phyloP scores from a whole-genome alignment of 2,888 invertebrate species.

The Parnassius mnemosyne region DNA sequence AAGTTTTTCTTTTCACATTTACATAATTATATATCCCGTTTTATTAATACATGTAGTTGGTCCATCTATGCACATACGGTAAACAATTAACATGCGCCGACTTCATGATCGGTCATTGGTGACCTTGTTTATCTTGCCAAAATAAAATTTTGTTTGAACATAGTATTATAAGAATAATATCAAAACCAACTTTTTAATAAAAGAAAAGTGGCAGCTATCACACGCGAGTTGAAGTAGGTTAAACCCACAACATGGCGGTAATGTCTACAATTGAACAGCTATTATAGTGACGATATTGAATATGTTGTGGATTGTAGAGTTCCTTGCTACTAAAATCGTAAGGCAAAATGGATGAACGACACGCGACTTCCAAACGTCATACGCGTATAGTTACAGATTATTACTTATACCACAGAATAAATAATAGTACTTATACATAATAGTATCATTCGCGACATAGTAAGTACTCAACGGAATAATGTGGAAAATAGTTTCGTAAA shows the following conservation, averaged over 20 bases:
- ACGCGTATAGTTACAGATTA: no score
- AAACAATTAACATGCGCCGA: constrained; percentile 10
- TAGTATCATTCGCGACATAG: no score
- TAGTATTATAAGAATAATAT: constrained; percentile 12
- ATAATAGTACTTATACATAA: no score
- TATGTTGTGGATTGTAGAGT: no score
- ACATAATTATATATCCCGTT: not conserved
- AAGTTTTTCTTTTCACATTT: not conserved
- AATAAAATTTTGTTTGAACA: constrained; percentile 9
- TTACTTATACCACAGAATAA: no score
- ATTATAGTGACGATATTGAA: no score
- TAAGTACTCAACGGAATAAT: no score
- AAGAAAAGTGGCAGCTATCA: constrained; percentile 2
- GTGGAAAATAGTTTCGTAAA: no score
- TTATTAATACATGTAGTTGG: not conserved
- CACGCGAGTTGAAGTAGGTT: not conserved
- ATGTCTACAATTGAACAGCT: not conserved
- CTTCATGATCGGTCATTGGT: constrained; percentile 15
- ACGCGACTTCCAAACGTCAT: no score
- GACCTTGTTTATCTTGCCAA: constrained; percentile 22
- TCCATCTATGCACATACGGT: not conserved
- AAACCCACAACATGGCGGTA: constrained; percentile 17
- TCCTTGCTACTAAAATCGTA: no score
- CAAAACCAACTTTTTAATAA: constrained; percentile 10
- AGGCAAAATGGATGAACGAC: no score